Evolutionary conservation across 2,888 invertebrate species (phyloP).

Genomic region (Axea sp.): DNA sequence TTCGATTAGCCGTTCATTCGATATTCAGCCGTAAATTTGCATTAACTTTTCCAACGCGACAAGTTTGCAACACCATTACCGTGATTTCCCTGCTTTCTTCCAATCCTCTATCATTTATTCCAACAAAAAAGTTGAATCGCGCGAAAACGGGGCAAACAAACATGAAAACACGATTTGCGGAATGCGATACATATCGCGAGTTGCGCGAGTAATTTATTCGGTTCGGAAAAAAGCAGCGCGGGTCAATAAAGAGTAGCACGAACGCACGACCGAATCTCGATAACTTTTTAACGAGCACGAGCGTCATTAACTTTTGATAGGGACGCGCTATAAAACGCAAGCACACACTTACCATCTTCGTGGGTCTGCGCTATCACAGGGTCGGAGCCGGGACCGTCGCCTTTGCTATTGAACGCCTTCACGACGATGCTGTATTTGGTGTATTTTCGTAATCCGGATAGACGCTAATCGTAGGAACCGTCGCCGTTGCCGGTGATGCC

Average conservation of each 20-base stretch:
- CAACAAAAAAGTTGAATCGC: background rate
- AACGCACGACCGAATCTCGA: too few relatives aligned
- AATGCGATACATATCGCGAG: slow-evolving; percentile 19
- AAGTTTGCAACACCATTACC: too few relatives aligned
- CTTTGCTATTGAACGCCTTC: slow-evolving; percentile 92
- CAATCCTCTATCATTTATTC: too few relatives aligned
- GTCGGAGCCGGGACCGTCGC: slow-evolving; percentile 91
- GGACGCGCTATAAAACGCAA: slow-evolving; percentile 4
- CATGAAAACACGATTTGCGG: slow-evolving; percentile 16
- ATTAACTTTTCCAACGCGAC: too few relatives aligned
- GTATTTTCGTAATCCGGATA: slow-evolving; percentile 87
- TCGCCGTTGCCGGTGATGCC: slow-evolving; percentile 79
- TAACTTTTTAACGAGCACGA: slow-evolving; percentile 28
- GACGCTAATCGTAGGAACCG: slow-evolving; percentile 80
- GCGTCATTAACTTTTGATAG: slow-evolving; percentile 35
- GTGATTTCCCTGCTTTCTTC: too few relatives aligned
- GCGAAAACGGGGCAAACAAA: slow-evolving; percentile 4
- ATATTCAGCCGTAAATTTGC: too few relatives aligned
- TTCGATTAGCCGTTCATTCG: too few relatives aligned
- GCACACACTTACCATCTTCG: slow-evolving; percentile 87
- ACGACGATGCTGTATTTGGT: slow-evolving; percentile 90
- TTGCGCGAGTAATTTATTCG: slow-evolving; percentile 18
- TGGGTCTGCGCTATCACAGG: slow-evolving; percentile 89
- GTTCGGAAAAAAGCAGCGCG: slow-evolving; percentile 4
- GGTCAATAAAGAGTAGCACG: too few relatives aligned